Evolutionary conservation across 2,113 vertebrate genomes (phyloP), one percentile per base, ranked within the genome.

Genomic region (Stictonetta naevosa): DNA sequence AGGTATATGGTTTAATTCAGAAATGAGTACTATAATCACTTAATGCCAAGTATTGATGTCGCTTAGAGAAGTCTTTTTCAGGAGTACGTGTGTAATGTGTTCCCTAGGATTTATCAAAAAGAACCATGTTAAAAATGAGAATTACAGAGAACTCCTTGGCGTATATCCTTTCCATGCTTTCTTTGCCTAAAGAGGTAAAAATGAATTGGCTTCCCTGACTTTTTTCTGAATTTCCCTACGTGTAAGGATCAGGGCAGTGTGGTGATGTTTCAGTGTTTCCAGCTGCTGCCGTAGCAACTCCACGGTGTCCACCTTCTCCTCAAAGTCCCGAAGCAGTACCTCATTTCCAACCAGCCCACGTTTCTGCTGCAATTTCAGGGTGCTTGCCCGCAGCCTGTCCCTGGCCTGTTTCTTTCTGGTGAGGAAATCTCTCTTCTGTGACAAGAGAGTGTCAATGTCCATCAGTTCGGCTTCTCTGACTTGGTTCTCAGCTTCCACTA

Each of bases 261-360:
- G 81, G 8, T 62, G 95, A 18, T 22, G 56, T 93, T 98, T 98
- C 55, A 99, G 97, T 4, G 44, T 56, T 56, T 98, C 98, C 63
- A 99, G 36, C 6, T 26, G 97, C 90, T 90, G 88, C 19, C 72
- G 85, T 23, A 99, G 96, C 17, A 33, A 28, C 9, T 97, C 88
- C 0, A 64, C 91, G 33, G 68, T 40, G 13, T 98, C 97, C 44
- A 97, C 96, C 15, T 98, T 98, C 20, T 98, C 95, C 69, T 99
- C 98, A 67, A 98, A 96, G 97, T 99, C 99, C 55, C 31, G 69
- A 10, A 99, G 98, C 26, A 99, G 95, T 0, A 80, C 22, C 26
- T 91, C 81, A 82, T 98, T 97, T 13, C 98, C 98, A 77, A 99
- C 98, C 26, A 99, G 96, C 13, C 98, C 98, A 1, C 95, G 85